Conservation (phyloP, 2,797 vertebrate genomes). For the Molossus alvarezi region DNA sequence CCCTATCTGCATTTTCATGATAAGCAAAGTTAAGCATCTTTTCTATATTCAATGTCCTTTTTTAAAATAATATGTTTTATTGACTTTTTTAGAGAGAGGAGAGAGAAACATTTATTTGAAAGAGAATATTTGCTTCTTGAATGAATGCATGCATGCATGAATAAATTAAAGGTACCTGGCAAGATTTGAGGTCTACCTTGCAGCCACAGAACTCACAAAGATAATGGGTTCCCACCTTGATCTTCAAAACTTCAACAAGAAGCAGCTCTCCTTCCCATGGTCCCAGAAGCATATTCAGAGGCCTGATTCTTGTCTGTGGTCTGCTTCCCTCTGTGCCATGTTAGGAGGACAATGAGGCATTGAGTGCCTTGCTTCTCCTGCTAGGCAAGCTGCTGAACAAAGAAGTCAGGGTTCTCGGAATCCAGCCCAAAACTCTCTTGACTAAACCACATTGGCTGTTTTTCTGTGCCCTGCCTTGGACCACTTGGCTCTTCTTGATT, state of each 20-base stretch:
- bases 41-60: too few relatives aligned
- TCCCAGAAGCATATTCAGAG: not conserved
- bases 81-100: too few relatives aligned
- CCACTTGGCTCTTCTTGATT: conserved; percentile 63
- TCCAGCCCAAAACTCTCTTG: not conserved
- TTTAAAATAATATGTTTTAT: too few relatives aligned
- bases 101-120: too few relatives aligned
- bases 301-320: not conserved
- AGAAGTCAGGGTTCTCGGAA: conserved; percentile 64
- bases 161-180: not conserved
- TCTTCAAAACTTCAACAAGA: not conserved
- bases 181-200: not conserved
- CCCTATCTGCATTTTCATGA: too few relatives aligned
- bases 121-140: not conserved
- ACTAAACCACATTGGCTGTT: conserved; percentile 72
- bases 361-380: not conserved
- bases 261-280: not conserved
- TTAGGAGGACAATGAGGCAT: conserved; percentile 52
- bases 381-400: not conserved
- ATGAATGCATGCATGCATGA: not conserved
- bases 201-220: not conserved
- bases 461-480: conserved; percentile 58
- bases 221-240: not conserved
- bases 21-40: too few relatives aligned
- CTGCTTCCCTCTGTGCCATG: not conserved